Conservation (phyloP, 2,113 vertebrate species). For the Takifugu bimaculatus region DNA sequence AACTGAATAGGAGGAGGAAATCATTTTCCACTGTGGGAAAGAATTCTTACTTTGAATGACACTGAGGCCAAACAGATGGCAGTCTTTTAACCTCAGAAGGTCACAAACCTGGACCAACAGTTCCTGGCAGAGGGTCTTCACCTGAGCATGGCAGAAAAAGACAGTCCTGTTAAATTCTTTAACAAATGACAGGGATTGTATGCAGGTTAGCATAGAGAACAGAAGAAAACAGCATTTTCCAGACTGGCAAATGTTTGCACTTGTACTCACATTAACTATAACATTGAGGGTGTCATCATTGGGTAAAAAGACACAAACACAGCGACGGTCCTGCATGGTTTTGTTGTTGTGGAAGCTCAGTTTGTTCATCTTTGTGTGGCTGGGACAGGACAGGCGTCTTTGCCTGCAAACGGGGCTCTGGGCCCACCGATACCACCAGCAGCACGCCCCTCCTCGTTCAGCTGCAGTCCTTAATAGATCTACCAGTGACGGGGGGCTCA, state of each 20-base stretch:
- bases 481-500: slow-evolving; percentile 38
- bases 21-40: not conserved
- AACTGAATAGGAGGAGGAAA: not conserved
- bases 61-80: slow-evolving; percentile 95
- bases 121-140: slow-evolving; percentile 94
- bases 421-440: slow-evolving; percentile 48
- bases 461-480: slow-evolving; percentile 38
- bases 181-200: not conserved
- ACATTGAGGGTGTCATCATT: slow-evolving; percentile 95
- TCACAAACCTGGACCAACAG: slow-evolving; percentile 95
- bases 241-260: not conserved
- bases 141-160: slow-evolving; percentile 68
- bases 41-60: slow-evolving; percentile 92
- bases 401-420: slow-evolving; percentile 58
- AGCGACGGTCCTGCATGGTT: slow-evolving; percentile 99
- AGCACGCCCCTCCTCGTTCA: slow-evolving; percentile 47
- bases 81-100: slow-evolving; percentile 92
- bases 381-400: slow-evolving; percentile 57
- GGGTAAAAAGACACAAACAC: slow-evolving; percentile 96
- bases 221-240: not conserved
- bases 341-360: slow-evolving; percentile 95
- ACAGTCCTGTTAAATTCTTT: not conserved
- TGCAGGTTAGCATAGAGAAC: not conserved
- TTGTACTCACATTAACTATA: slow-evolving; percentile 88
- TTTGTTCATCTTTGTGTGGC: slow-evolving; percentile 91